Conservation (phyloP, 2,888 invertebrate genomes). For the Orthonevra nobilis region DNA sequence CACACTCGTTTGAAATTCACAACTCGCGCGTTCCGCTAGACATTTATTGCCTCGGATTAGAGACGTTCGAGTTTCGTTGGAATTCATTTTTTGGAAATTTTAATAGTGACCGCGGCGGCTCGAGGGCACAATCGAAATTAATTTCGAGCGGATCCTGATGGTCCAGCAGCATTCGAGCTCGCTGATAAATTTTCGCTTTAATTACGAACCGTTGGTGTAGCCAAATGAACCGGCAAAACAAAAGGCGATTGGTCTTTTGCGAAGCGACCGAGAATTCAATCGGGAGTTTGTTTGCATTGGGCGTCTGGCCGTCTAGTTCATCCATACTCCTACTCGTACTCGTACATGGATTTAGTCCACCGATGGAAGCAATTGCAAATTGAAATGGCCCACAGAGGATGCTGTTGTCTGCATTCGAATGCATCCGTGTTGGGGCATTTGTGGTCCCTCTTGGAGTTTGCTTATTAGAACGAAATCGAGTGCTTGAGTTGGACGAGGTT, state of each 20-base stretch:
- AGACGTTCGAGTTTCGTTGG: conserved; percentile 43
- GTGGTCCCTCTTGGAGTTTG: conserved; percentile 23
- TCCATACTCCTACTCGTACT: neutral
- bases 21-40: conserved; percentile 58
- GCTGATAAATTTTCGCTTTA: conserved; percentile 67
- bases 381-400: conserved; percentile 65
- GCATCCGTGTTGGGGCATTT: conserved; percentile 38
- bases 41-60: conserved; percentile 68
- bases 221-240: conserved; percentile 65
- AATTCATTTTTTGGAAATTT: conserved; percentile 13
- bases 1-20: conserved; percentile 50
- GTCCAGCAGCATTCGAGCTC: neutral
- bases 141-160: conserved; percentile 53
- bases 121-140: conserved; percentile 66
- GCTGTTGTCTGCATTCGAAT: conserved; percentile 5
- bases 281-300: conserved; percentile 53
- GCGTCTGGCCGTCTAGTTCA: conserved; percentile 30
- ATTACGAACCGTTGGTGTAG: conserved; percentile 66
- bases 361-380: conserved; percentile 67
- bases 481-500: no score
- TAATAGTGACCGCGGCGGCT: conserved; percentile 30
- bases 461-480: conserved; percentile 30
- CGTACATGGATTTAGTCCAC: conserved; percentile 39
- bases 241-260: conserved; percentile 63
- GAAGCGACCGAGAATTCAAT: conserved; percentile 47